Base-by-base conservation (phyloP, 2,888 invertebrate genomes). In the Operophtera brumata region DNA sequence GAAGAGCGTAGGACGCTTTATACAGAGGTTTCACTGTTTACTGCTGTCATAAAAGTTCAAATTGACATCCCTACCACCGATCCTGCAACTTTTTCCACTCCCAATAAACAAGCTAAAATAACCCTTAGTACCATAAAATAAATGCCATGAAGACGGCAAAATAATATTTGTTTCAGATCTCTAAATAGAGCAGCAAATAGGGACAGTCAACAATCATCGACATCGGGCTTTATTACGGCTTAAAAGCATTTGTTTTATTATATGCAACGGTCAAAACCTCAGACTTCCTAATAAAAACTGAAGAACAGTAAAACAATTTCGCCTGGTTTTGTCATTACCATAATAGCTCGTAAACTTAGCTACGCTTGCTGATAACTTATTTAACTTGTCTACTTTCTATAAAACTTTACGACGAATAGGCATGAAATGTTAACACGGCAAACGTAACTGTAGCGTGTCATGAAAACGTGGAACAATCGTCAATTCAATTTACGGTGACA, bases 401-500 rank as follows among this genome's bases (percentile, higher is more conserved):
- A 67, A 69, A 66, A 66, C 45, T 71, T 70, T 67, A 70, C 65
- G 49, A 61, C 50, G 54, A 59, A 48, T 56, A 57, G 49, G 50
- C 55, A 67, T 69, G 61, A 57, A 64, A 66, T 61, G 64, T 61
- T 55, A 53, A 71, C 59, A 57, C 68, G 68, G 48, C 71, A 57
- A 66, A 61, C 62, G 62, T 65, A 72, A 57, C 57, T 51, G 57
- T 58, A 54, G 65, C 63, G 51, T 51, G 47, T 47, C 46, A 50
- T 46, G 12, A 54, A 44, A 66, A 71, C 69, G 67, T 68, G 65
- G 62, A 55, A 61, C 66, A 69, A 65, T 69, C 70, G 72, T 73
- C 67, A 65, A 67, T 63, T 59, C 67, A 73, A 78, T 79, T 80
- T 79, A 82, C 71, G 69, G 68, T 62, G 65, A 70, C 71, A 70